Evolutionary conservation across 35 echinoderm and acorn worm species (phyloP).

Genomic region (Stichopus chloronotus): DNA sequence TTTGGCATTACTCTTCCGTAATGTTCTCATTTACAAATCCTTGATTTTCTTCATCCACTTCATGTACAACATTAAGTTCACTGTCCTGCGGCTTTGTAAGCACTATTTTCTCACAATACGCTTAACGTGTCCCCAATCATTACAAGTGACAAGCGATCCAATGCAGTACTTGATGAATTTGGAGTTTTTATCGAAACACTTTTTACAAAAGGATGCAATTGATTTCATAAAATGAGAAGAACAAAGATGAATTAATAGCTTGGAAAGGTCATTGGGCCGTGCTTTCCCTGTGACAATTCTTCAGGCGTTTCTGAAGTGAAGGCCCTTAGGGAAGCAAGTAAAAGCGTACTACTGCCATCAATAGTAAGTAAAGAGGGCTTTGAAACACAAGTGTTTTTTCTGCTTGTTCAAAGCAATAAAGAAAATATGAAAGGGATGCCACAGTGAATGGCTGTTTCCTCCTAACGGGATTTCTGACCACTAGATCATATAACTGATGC

Average conservation of each 20-base stretch:
- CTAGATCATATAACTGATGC: constrained; percentile 1
- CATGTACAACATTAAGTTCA: no score
- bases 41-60: no score
- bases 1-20: no score
- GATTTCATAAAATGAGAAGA: constrained; percentile 10
- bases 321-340: background rate
- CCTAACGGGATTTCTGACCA: background rate
- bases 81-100: no score
- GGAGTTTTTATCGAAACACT: background rate
- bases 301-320: background rate
- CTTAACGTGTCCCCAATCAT: background rate
- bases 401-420: background rate
- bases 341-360: background rate
- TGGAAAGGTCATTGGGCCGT: background rate
- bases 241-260: background rate
- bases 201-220: constrained; percentile 16
- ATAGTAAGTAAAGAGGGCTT: background rate
- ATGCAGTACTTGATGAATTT: constrained; percentile 9
- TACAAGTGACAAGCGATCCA: background rate
- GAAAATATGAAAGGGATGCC: background rate
- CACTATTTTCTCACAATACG: no score
- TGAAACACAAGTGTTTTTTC: background rate
- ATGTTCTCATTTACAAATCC: no score
- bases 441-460: constrained; percentile 25
- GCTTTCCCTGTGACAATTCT: background rate